Base-by-base conservation (phyloP, 37 sponge, comb jelly and placozoan species). In the Aplysina aerophoba region DNA sequence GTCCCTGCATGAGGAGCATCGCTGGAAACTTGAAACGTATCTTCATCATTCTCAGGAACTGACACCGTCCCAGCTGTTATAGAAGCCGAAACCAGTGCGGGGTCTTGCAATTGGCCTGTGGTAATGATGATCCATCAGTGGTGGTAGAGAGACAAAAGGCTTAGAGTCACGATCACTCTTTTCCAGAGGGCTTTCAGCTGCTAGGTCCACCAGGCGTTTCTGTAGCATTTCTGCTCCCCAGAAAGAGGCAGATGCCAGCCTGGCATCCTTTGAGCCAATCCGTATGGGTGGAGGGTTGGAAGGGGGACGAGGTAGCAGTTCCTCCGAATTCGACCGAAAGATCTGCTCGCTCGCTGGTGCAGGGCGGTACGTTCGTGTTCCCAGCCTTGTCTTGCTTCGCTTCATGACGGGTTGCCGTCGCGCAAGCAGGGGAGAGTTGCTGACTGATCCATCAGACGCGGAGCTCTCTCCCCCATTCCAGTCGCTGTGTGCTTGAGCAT, bases 171-270 rank as follows among this genome's bases (percentile, higher is more conserved):
- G n/a, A n/a, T n/a, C n/a, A 44, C 50, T 44, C 50, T 44, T 44
- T 3, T 44, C 50, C 50, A 8, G 8, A 8, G 50, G 8, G 8
- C 34, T 27, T 40, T 75, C 78, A 3, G 24, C 4, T 41, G 78
- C 44, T 8, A 75, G n/a, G 16, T 75, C 78, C 11, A 41, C 22
- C 20, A 75, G 44, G 37, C 78, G 20, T 44, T 40, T 38, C 54
- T 75, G 54, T 54, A 75, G 53, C 78, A 75, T 75, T 24, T 41
- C 53, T 0, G 6, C 24, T 38, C 78, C 78, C 78, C 78, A 75
- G 25, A 75, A 75, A 53, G 50, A 40, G 15, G 53, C 41, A 54
- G 78, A 36, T 36, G 78, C 78, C 21, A 75, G 44, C 54, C 41
- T 75, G 0, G 78, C 78, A 5, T 75, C 78, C 24, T 75, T 75